A percentile compares a stretch with the other conserved stretches of the same genome.
Conservation (phyloP, 2,113 vertebrate species). For the Tichodroma muraria region DNA sequence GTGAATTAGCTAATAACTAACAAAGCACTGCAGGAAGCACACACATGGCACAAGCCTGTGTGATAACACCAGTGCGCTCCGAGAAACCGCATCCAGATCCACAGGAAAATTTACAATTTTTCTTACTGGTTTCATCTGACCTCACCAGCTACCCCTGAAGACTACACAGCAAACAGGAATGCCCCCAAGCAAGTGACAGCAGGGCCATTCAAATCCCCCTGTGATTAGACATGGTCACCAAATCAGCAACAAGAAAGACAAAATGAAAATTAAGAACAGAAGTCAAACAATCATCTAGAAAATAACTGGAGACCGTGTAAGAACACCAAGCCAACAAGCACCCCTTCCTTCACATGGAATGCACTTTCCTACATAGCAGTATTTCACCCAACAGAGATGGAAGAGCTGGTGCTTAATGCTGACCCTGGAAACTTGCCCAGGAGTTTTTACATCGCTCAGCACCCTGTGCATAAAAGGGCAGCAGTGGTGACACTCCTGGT, state of each 20-base stretch:
- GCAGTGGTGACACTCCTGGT: not conserved
- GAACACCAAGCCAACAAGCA: not conserved
- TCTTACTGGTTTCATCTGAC: not conserved
- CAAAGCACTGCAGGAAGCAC: not conserved
- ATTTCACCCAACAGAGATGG: not conserved
- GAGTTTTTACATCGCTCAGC: not conserved
- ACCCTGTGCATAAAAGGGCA: not conserved
- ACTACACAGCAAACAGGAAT: not conserved
- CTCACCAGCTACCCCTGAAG: not conserved
- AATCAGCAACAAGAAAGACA: not conserved
- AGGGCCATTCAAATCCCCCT: not conserved
- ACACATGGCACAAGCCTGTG: not conserved
- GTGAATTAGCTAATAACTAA: not conserved
- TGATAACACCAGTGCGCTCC: not conserved
- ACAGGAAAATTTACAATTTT: not conserved
- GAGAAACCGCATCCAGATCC: not conserved
- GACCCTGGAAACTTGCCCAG: constrained; percentile 3
- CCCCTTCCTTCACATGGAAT: not conserved
- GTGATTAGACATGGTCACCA: not conserved
- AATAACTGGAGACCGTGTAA: not conserved
- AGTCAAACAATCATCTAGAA: not conserved
- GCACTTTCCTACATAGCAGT: not conserved
- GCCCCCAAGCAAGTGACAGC: not conserved
- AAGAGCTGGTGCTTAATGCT: not conserved
- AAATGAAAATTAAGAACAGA: not conserved